These are phyloP conservation scores for Naso thynnoides DNA, from an alignment of 2,797 vertebrate genomes.

Conservation along the genomic window DNA sequence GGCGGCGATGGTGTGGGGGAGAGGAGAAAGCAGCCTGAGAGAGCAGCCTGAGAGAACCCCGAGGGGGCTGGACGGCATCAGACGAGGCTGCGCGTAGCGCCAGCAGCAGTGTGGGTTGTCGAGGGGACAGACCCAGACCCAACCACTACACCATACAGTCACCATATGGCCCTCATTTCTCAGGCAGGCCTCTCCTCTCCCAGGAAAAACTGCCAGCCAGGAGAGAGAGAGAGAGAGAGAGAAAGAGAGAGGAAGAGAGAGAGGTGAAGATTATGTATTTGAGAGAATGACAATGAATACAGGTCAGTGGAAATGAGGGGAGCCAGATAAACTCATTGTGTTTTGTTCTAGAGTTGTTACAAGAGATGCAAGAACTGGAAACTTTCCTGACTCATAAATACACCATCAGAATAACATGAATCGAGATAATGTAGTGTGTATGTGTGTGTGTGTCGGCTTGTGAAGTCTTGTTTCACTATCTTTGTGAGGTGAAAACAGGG, in stretches of 20 bases:
- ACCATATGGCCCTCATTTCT: slow-evolving; percentile 72
- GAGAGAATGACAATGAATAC: slow-evolving; percentile 20
- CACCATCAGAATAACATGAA: slow-evolving; percentile 4
- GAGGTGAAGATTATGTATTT: slow-evolving; percentile 19
- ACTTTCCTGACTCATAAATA: slow-evolving; percentile 8
- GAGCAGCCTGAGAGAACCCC: slow-evolving; percentile 51
- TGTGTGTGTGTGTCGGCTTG: background rate
- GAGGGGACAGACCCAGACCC: slow-evolving; percentile 66
- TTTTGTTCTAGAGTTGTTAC: too few species aligned
- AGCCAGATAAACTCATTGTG: too few species aligned
- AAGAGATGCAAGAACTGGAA: slow-evolving; percentile 1
- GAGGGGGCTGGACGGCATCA: slow-evolving; percentile 58
- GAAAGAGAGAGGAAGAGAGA: slow-evolving; percentile 23
- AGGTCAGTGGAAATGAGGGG: too few species aligned
- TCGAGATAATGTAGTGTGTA: background rate
- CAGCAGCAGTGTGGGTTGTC: slow-evolving; percentile 62
- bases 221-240: slow-evolving; percentile 6
- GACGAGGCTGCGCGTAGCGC: slow-evolving; percentile 43
- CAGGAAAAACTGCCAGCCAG: slow-evolving; percentile 38
- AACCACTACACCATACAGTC: slow-evolving; percentile 61
- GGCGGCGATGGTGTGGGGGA: background rate
- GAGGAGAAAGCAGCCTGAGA: slow-evolving; percentile 24
- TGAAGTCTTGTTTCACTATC: too few species aligned
- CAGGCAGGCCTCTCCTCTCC: slow-evolving; percentile 36
- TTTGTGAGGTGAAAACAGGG: too few species aligned